These are phyloP conservation scores for Hylaeus volcanicus DNA, from an alignment of 1,140 invertebrate species.

Conservation along the genomic window DNA sequence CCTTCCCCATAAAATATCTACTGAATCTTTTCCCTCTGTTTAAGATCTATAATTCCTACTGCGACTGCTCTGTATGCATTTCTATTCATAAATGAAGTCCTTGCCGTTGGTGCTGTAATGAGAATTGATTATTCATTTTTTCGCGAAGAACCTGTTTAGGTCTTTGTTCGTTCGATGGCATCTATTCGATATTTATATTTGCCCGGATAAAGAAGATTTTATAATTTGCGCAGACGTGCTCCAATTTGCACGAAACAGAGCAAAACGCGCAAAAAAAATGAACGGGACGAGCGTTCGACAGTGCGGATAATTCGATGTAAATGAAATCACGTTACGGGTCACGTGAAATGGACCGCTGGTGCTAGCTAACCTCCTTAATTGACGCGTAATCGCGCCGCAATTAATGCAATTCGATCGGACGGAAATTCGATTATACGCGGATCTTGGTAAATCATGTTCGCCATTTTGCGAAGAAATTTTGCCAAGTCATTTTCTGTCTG, in stretches of 20 bases:
- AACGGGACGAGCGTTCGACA: background rate
- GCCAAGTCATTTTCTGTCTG: background rate
- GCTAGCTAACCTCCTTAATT: background rate
- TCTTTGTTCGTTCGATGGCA: background rate
- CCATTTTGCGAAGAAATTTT: background rate
- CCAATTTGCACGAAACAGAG: background rate
- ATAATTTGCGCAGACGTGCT: background rate
- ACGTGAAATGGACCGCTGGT: conserved; percentile 11
- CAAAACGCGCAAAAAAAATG: background rate
- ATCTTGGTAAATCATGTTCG: background rate
- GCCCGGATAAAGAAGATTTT: background rate
- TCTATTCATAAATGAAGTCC: too few species aligned
- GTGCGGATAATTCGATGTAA: background rate
- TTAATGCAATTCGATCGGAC: conserved; percentile 1
- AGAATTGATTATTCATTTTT: background rate
- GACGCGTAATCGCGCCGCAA: background rate
- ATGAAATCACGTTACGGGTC: background rate
- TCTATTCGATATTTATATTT: background rate
- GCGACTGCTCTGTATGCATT: too few species aligned
- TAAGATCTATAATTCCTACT: too few species aligned
- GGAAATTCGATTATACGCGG: background rate
- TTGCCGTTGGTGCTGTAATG: background rate
- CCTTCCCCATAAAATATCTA: too few species aligned
- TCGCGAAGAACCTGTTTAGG: background rate
- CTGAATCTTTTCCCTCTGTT: too few species aligned